Evolutionary conservation across 2,113 vertebrate genomes (phyloP).

Genomic region (Bambusicola thoracicus): DNA sequence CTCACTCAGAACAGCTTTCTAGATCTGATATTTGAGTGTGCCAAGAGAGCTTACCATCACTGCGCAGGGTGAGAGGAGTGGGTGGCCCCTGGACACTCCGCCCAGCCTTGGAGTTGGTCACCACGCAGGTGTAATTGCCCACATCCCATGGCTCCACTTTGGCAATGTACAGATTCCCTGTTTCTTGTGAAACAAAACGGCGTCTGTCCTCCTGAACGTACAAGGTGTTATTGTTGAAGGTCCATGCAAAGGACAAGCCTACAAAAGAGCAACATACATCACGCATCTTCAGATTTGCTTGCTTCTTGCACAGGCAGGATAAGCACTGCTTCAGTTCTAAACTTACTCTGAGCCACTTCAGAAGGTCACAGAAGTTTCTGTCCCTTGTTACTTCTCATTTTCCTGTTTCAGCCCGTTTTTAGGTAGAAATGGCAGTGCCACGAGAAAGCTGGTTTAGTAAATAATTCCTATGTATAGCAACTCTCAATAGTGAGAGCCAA

Average conservation of each 20-base stretch:
- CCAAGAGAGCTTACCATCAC: slow-evolving; percentile 78
- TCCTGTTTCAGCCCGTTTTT: not conserved
- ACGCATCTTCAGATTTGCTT: not conserved
- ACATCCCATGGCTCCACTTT: slow-evolving; percentile 87
- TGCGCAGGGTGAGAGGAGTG: slow-evolving; percentile 84
- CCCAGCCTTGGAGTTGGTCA: slow-evolving; percentile 81
- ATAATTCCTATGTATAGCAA: not conserved
- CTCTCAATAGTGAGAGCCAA: not conserved
- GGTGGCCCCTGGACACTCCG: slow-evolving; percentile 78
- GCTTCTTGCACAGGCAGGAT: not conserved
- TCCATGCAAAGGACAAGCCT: slow-evolving; percentile 87
- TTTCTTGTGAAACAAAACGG: slow-evolving; percentile 86
- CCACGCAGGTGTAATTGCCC: slow-evolving; percentile 86
- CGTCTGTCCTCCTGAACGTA: slow-evolving; percentile 78
- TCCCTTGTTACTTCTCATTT: not conserved
- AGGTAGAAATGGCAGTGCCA: not conserved
- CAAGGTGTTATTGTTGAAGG: slow-evolving; percentile 81
- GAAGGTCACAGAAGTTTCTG: not conserved
- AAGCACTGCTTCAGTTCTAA: not conserved
- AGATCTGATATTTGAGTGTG: not conserved
- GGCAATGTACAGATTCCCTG: slow-evolving; percentile 86
- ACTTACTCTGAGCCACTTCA: not conserved
- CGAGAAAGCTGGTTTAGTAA: not conserved
- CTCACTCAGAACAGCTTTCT: not conserved
- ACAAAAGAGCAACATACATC: not conserved